Evolutionary conservation across 1,140 invertebrate species (phyloP).

Genomic region (Mya arenaria): DNA sequence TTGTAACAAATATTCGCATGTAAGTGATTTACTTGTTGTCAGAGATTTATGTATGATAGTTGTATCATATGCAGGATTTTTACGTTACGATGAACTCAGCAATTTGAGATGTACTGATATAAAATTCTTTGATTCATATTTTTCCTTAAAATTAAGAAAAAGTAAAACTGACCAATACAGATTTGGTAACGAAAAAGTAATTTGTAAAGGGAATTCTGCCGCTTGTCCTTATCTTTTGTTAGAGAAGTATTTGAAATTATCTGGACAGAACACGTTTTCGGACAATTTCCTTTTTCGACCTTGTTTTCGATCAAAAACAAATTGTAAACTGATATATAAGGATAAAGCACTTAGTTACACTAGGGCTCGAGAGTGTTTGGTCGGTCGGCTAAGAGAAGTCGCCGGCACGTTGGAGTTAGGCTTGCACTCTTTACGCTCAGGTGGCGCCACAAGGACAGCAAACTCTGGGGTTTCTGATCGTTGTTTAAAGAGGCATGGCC

Average conservation of each 20-base stretch:
- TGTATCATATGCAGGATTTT: slow-evolving; percentile 37
- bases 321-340: slow-evolving; percentile 46
- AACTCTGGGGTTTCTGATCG: slow-evolving; percentile 39
- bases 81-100: slow-evolving; percentile 55
- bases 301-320: slow-evolving; percentile 31
- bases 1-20: slow-evolving; percentile 9
- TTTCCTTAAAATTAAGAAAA: slow-evolving; percentile 42
- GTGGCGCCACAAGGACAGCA: slow-evolving; percentile 36
- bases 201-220: slow-evolving; percentile 50
- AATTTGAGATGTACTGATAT: slow-evolving; percentile 51
- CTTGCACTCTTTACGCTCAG: slow-evolving; percentile 53
- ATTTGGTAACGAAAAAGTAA: slow-evolving; percentile 48
- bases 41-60: slow-evolving; percentile 49
- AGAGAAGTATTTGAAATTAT: slow-evolving; percentile 46
- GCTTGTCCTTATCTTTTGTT: slow-evolving; percentile 57
- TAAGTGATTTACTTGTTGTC: slow-evolving; percentile 10
- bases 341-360: slow-evolving; percentile 57
- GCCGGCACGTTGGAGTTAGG: slow-evolving; percentile 30
- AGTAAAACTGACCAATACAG: slow-evolving; percentile 64
- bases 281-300: slow-evolving; percentile 55
- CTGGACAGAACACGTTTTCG: background rate
- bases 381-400: slow-evolving; percentile 31
- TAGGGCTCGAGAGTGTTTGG: slow-evolving; percentile 25
- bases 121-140: slow-evolving; percentile 37
- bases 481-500: slow-evolving; percentile 49